Conservation (phyloP, 2,888 invertebrate genomes). For the Tetrapedia diversipes region DNA sequence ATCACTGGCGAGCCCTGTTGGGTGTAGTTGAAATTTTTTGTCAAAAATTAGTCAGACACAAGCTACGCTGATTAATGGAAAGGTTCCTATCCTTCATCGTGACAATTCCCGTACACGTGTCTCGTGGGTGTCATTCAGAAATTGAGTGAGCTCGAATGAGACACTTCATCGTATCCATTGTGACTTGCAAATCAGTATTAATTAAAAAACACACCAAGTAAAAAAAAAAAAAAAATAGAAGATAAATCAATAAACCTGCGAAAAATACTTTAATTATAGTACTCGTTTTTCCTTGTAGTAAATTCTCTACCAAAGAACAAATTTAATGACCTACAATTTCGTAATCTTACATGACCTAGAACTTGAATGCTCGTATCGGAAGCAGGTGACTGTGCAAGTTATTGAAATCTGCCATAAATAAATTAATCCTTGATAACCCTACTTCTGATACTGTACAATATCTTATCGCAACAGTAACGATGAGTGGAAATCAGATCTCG, state of each 20-base stretch:
- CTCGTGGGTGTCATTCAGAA: background rate
- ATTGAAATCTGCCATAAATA: background rate
- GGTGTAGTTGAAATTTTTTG: slow-evolving; percentile 11
- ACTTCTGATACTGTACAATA: background rate
- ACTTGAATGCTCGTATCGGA: background rate
- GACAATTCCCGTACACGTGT: background rate
- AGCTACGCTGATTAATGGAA: slow-evolving; percentile 25
- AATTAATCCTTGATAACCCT: slow-evolving; percentile 15
- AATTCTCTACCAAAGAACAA: too few species aligned
- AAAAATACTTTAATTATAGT: too few species aligned
- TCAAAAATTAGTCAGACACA: slow-evolving; percentile 5
- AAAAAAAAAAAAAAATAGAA: too few species aligned
- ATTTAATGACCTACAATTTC: background rate
- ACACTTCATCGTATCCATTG: background rate
- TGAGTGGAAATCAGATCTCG: background rate
- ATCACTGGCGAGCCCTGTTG: slow-evolving; percentile 4
- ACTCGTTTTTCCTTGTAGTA: too few species aligned
- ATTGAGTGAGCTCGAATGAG: slow-evolving; percentile 4
- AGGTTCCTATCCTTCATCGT: slow-evolving; percentile 19
- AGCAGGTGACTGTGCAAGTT: background rate
- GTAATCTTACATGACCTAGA: background rate
- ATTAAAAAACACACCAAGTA: background rate
- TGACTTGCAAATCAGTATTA: background rate
- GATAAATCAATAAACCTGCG: too few species aligned
- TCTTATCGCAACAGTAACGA: slow-evolving; percentile 3